phyloP scores from a whole-genome alignment of 2,113 vertebrate genomes.

The Tyto alba region DNA sequence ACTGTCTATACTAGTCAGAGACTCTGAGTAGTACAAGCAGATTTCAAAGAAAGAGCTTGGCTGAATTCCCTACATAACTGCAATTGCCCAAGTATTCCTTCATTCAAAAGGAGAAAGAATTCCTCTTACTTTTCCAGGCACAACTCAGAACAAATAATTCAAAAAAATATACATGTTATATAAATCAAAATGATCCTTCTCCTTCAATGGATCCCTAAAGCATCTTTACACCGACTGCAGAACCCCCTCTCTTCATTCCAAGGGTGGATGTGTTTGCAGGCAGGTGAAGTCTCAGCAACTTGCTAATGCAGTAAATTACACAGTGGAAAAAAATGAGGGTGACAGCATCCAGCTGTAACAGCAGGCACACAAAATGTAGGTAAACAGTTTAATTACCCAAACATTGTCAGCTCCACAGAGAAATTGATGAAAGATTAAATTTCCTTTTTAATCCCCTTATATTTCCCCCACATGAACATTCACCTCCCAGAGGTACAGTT shows the following conservation, averaged over 20 bases:
- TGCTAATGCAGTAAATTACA: neutral
- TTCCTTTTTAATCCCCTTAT: neutral
- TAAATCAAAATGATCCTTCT: neutral
- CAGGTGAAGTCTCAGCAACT: neutral
- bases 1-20: neutral
- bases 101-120: neutral
- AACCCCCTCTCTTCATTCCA: neutral
- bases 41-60: neutral
- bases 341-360: neutral
- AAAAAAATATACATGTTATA: neutral
- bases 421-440: neutral
- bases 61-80: neutral
- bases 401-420: neutral
- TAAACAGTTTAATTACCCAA: constrained; percentile 31
- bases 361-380: neutral
- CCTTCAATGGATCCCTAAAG: neutral
- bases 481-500: neutral
- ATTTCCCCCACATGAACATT: neutral
- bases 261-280: neutral
- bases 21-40: neutral
- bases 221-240: neutral
- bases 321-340: neutral
- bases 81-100: neutral
- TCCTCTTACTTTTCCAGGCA: neutral
- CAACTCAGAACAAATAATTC: neutral